These are phyloP conservation scores for Allophyes oxyacanthae DNA, from an alignment of 2,888 invertebrate genomes.

Conservation along the genomic window DNA sequence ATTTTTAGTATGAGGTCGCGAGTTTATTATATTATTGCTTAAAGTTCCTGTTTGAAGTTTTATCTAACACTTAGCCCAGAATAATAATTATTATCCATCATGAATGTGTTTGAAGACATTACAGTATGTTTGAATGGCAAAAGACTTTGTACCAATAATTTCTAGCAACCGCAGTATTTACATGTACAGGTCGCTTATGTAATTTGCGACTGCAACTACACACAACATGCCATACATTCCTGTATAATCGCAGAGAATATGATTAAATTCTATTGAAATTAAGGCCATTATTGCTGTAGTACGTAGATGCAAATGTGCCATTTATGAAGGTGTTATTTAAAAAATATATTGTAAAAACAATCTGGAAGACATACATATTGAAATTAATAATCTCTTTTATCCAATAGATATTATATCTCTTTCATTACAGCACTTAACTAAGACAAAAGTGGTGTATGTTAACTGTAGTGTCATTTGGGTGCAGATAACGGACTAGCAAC, in stretches of 20 bases:
- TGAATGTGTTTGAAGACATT: conserved; percentile 19
- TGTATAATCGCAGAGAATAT: neutral
- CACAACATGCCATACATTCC: neutral
- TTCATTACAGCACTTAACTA: neutral
- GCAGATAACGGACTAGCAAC: conserved; percentile 7
- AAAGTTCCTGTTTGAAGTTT: conserved; percentile 33
- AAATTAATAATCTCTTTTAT: neutral
- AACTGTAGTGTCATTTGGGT: neutral
- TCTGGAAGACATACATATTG: conserved; percentile 43
- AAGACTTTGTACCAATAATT: conserved; percentile 5
- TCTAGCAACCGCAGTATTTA: neutral
- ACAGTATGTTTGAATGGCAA: conserved; percentile 8
- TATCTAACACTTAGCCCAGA: conserved; percentile 24
- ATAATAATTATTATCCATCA: conserved; percentile 16
- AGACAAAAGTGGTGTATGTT: neutral
- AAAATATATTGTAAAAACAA: conserved; percentile 21
- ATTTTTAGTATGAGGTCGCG: conserved; percentile 36
- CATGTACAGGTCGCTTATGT: neutral
- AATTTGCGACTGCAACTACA: neutral
- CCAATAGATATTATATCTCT: too few relatives aligned
- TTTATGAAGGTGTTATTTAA: neutral
- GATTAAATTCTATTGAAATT: neutral
- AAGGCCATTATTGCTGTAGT: neutral
- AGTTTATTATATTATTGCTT: conserved; percentile 32
- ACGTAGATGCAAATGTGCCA: neutral